Evolutionary conservation across 1,140 invertebrate genomes (phyloP).

Genomic region (Apocrypta bakeri): DNA sequence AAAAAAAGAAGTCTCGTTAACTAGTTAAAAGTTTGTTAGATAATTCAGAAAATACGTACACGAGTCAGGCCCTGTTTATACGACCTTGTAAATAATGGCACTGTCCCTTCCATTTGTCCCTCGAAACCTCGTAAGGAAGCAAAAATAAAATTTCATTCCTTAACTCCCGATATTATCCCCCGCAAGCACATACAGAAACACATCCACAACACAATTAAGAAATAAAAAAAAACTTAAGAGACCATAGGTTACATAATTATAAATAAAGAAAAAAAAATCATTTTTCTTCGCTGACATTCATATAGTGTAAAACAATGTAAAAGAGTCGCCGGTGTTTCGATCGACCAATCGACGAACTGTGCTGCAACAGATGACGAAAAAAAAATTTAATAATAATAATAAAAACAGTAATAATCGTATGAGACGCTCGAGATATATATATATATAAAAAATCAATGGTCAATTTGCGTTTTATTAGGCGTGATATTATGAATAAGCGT

Average conservation of each 20-base stretch:
- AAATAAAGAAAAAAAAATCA: conserved; percentile 49
- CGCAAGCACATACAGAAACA: background rate
- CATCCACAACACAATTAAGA: background rate
- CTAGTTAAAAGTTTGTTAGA: conserved; percentile 74
- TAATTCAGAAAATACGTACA: conserved; percentile 73
- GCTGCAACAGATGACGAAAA: too few relatives aligned
- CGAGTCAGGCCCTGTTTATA: conserved; percentile 72
- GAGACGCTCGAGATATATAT: background rate
- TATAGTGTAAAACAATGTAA: conserved; percentile 49
- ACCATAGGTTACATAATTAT: conserved; percentile 46
- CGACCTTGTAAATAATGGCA: conserved; percentile 73
- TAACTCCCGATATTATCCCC: background rate
- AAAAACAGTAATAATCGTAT: conserved; percentile 47
- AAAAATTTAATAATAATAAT: conserved; percentile 34
- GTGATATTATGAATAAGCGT: conserved; percentile 4
- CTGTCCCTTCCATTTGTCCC: conserved; percentile 59
- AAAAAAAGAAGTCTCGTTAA: conserved; percentile 73
- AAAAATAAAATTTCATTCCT: conserved; percentile 7
- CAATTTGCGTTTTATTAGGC: background rate
- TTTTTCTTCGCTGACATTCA: conserved; percentile 52
- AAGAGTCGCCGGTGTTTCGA: conserved; percentile 32
- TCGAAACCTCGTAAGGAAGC: background rate
- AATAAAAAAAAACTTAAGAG: conserved; percentile 36
- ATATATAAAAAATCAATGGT: conserved; percentile 32
- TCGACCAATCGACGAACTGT: conserved; percentile 8